phyloP scores from a whole-genome alignment of 2,888 invertebrate species.

The Nineta flava region DNA sequence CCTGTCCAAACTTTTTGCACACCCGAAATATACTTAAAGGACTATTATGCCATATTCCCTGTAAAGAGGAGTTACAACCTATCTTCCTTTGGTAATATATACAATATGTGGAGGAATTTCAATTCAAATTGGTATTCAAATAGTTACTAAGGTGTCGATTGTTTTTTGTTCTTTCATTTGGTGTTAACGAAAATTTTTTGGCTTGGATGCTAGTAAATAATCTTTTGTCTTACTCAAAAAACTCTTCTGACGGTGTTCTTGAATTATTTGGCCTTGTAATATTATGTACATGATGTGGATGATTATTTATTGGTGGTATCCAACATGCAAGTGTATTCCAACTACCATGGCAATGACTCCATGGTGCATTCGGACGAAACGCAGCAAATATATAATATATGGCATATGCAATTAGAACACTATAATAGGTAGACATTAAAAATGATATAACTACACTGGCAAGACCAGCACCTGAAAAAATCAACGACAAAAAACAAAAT shows the following conservation, averaged over 20 bases:
- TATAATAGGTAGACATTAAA: slow-evolving; percentile 89
- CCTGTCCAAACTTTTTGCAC: too few species aligned
- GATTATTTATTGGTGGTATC: slow-evolving; percentile 38
- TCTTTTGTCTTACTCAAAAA: slow-evolving; percentile 59
- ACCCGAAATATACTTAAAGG: too few species aligned
- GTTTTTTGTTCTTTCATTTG: too few species aligned
- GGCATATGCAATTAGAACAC: slow-evolving; percentile 87
- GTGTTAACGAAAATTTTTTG: too few species aligned
- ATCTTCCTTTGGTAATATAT: too few species aligned
- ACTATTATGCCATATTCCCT: too few species aligned
- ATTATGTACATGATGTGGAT: slow-evolving; percentile 30
- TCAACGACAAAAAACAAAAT: slow-evolving; percentile 7
- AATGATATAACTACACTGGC: slow-evolving; percentile 91
- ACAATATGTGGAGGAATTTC: too few species aligned
- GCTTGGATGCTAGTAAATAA: too few species aligned
- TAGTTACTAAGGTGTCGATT: too few species aligned
- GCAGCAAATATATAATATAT: slow-evolving; percentile 88
- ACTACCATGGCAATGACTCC: slow-evolving; percentile 72
- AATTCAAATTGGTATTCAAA: too few species aligned
- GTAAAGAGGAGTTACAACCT: too few species aligned
- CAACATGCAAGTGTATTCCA: slow-evolving; percentile 80
- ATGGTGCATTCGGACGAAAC: slow-evolving; percentile 74
- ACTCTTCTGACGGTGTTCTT: slow-evolving; percentile 79
- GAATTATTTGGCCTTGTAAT: slow-evolving; percentile 52
- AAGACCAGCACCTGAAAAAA: slow-evolving; percentile 70